Evolutionary conservation across 2,888 invertebrate genomes (phyloP).

Genomic region (Coecobrya sp.): DNA sequence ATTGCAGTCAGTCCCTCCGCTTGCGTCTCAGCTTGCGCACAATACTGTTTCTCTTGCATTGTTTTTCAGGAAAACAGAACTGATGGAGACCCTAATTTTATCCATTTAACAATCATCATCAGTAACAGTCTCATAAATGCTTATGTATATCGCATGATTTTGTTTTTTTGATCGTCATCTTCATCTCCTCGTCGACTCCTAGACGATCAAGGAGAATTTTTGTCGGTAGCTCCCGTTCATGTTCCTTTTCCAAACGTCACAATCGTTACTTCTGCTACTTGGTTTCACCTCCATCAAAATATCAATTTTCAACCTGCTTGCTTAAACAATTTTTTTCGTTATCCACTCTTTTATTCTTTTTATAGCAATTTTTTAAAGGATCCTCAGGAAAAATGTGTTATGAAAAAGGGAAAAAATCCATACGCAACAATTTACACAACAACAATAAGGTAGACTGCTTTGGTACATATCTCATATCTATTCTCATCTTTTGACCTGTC

Average conservation of each 20-base stretch:
- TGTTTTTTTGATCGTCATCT: slow-evolving; percentile 31
- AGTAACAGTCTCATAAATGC: background rate
- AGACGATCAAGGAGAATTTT: slow-evolving; percentile 12
- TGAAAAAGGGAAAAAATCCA: background rate
- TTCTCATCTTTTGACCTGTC: slow-evolving; percentile 85
- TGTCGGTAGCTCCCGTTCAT: slow-evolving; percentile 52
- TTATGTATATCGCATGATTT: slow-evolving; percentile 21
- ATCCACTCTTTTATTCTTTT: slow-evolving; percentile 40
- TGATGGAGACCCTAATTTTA: slow-evolving; percentile 81
- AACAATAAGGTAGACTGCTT: background rate
- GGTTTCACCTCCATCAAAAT: slow-evolving; percentile 84
- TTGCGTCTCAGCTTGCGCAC: slow-evolving; percentile 56
- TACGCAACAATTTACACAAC: slow-evolving; percentile 5
- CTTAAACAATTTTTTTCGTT: slow-evolving; percentile 48
- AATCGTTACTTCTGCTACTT: slow-evolving; percentile 71
- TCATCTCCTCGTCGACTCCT: slow-evolving; percentile 28
- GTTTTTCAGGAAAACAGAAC: slow-evolving; percentile 52
- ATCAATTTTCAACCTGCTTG: slow-evolving; percentile 85
- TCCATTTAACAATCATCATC: slow-evolving; percentile 75
- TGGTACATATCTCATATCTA: slow-evolving; percentile 36
- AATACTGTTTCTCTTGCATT: slow-evolving; percentile 63
- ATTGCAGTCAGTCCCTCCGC: slow-evolving; percentile 36
- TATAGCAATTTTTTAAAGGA: slow-evolving; percentile 55
- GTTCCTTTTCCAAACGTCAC: slow-evolving; percentile 56
- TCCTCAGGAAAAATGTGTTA: slow-evolving; percentile 7